Evolutionary conservation across 2,888 invertebrate species (phyloP).

Genomic region (Drosophila gaucha): DNA sequence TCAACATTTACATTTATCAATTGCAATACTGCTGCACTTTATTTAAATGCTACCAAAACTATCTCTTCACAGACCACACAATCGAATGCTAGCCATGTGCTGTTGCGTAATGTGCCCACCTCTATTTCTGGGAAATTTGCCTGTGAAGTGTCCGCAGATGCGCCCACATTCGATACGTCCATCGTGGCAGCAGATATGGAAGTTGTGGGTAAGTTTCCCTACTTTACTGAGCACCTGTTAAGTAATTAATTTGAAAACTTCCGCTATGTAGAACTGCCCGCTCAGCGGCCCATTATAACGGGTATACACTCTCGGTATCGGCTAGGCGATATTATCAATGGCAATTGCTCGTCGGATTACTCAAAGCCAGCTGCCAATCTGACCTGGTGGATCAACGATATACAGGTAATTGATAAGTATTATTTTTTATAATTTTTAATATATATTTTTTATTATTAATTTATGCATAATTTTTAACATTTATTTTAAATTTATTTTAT

Average conservation of each 20-base stretch:
- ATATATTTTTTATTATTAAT: neutral
- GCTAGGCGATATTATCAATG: slow-evolving; percentile 85
- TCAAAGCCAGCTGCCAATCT: slow-evolving; percentile 87
- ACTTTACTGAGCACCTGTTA: neutral
- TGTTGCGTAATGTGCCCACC: slow-evolving; percentile 82
- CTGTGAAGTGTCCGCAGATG: slow-evolving; percentile 85
- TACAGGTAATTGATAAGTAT: slow-evolving; percentile 79
- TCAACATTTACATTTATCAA: slow-evolving; percentile 7
- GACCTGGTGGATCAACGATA: slow-evolving; percentile 87
- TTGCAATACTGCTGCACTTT: neutral
- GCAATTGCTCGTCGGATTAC: slow-evolving; percentile 86
- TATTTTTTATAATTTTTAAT: neutral
- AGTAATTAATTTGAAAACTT: neutral
- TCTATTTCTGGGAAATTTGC: slow-evolving; percentile 83
- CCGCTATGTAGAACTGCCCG: slow-evolving; percentile 84
- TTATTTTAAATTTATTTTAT: slow-evolving; percentile 2
- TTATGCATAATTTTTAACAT: neutral
- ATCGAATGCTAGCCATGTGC: slow-evolving; percentile 84
- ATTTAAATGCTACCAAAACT: slow-evolving; percentile 10
- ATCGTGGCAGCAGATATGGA: slow-evolving; percentile 84
- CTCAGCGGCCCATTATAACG: slow-evolving; percentile 85
- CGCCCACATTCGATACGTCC: slow-evolving; percentile 84
- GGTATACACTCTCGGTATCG: slow-evolving; percentile 86
- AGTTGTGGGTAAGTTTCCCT: slow-evolving; percentile 78
- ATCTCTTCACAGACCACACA: slow-evolving; percentile 72